phyloP scores from a whole-genome alignment of 2,113 vertebrate species.

The Uria lomvia region DNA sequence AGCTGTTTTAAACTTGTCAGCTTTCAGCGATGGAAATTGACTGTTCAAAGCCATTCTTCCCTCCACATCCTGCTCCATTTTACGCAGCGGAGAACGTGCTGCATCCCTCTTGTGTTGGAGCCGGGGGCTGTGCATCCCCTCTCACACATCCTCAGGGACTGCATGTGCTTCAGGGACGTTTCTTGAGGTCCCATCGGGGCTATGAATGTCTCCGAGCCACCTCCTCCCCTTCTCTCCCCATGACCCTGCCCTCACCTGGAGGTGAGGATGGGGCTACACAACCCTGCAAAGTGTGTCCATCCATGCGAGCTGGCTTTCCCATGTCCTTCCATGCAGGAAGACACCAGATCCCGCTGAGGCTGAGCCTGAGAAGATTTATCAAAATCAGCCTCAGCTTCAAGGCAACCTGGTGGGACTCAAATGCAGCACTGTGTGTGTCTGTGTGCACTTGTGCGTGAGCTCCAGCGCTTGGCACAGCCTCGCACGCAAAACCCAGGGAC shows the following conservation, averaged over 20 bases:
- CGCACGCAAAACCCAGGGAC: neutral
- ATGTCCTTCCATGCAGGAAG: neutral
- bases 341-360: neutral
- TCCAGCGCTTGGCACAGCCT: neutral
- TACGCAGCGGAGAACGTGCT: rapidly evolving
- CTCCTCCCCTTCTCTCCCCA: neutral
- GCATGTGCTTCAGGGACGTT: neutral
- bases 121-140: neutral
- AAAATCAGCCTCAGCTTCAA: neutral
- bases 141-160: rapidly evolving
- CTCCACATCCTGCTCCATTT: neutral
- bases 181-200: neutral
- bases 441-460: neutral
- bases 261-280: neutral
- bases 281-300: neutral
- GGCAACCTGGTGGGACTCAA: neutral
- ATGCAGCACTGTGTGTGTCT: neutral
- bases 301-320: neutral
- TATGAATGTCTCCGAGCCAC: neutral
- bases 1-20: conserved; percentile 69
- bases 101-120: neutral
- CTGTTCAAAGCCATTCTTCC: conserved; percentile 25
- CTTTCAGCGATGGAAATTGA: conserved; percentile 54
- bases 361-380: neutral
- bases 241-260: neutral